Conservation (phyloP, 2,797 vertebrate species). For the Naso thynnoides region DNA sequence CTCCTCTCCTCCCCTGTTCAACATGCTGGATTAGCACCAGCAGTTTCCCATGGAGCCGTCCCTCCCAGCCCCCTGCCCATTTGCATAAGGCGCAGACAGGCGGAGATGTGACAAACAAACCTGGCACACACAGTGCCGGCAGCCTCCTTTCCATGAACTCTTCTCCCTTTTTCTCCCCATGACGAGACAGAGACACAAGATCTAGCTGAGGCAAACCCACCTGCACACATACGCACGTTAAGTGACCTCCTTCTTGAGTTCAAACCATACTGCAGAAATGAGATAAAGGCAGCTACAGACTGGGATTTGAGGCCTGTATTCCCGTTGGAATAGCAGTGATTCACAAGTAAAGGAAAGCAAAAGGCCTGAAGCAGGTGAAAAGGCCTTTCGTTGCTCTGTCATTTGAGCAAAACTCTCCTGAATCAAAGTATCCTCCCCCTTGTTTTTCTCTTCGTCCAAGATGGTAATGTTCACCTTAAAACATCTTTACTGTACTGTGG, state of each 20-base stretch:
- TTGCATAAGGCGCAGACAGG: conserved; percentile 89
- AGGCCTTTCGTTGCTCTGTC: conserved; percentile 74
- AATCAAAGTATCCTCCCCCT: conserved; percentile 74
- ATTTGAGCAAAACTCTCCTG: conserved; percentile 72
- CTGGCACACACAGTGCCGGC: conserved; percentile 83
- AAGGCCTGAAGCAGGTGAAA: conserved; percentile 71
- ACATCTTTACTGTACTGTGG: conserved; percentile 88
- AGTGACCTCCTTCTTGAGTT: conserved; percentile 41
- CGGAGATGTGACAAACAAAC: conserved; percentile 88
- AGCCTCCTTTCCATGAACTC: conserved; percentile 77
- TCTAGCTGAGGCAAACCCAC: conserved; percentile 48
- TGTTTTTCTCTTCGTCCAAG: conserved; percentile 79
- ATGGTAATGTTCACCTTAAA: conserved; percentile 93
- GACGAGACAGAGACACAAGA: conserved; percentile 46
- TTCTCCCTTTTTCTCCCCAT: conserved; percentile 49
- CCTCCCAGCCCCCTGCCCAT: conserved; percentile 76
- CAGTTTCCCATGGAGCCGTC: conserved; percentile 86
- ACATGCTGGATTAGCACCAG: conserved; percentile 88
- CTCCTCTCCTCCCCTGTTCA: conserved; percentile 85
- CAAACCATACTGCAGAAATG: conserved; percentile 36
- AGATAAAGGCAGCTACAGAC: conserved; percentile 54
- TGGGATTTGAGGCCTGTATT: conserved; percentile 59
- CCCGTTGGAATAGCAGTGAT: conserved; percentile 69
- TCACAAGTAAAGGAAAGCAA: conserved; percentile 69
- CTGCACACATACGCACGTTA: conserved; percentile 34